Evolutionary conservation across 2,113 vertebrate genomes (phyloP).

Genomic region (Cinclus mexicanus): DNA sequence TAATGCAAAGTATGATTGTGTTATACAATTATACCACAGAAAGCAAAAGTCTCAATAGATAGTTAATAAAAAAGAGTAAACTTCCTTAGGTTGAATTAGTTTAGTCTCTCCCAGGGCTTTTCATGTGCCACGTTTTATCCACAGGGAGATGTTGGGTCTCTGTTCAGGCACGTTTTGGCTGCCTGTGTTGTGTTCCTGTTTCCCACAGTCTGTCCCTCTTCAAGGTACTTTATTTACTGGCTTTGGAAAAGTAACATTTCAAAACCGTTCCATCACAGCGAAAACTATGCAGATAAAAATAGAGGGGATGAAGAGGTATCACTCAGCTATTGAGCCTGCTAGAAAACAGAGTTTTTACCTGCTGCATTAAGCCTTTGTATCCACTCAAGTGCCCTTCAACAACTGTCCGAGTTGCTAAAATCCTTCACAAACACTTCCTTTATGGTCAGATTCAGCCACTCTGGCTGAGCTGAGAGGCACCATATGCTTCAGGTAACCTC

Average conservation of each 20-base stretch:
- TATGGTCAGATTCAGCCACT: neutral
- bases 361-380: neutral
- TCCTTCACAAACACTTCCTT: neutral
- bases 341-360: neutral
- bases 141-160: neutral
- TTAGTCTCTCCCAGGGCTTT: neutral
- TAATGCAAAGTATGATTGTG: neutral
- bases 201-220: neutral
- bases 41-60: neutral
- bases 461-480: slow-evolving; percentile 19
- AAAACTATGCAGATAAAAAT: neutral
- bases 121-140: rapidly evolving
- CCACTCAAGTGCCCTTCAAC: neutral
- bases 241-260: neutral
- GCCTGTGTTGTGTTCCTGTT: neutral
- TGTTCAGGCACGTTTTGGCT: neutral
- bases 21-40: neutral
- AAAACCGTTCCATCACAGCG: neutral
- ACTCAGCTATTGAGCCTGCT: neutral
- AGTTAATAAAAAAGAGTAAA: neutral
- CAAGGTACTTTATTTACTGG: neutral
- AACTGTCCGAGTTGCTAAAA: neutral
- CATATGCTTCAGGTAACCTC: slow-evolving; percentile 48
- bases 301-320: neutral
- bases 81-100: neutral